Conservation (phyloP, 1,140 invertebrate species). For the Trialeurodes vaporariorum region DNA sequence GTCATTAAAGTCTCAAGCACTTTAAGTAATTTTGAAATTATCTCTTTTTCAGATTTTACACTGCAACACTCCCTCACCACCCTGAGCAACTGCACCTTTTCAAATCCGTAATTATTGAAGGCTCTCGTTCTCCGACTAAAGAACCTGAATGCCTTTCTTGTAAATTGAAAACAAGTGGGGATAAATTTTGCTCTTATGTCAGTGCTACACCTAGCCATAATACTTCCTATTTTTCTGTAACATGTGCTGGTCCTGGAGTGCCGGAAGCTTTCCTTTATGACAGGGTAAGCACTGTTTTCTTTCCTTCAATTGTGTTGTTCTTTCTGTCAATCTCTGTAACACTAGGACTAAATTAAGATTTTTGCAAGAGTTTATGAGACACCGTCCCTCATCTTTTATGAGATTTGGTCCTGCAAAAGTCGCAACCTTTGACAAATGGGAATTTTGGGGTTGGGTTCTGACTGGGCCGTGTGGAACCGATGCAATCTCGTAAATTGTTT, state of each 20-base stretch:
- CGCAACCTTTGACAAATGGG: no score
- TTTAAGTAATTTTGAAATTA: not conserved
- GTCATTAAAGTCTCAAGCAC: no score
- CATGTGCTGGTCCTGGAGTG: conserved; percentile 54
- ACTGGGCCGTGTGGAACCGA: no score
- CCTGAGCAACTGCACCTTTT: conserved; percentile 1
- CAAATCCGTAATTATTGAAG: not conserved
- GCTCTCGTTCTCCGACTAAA: conserved; percentile 6
- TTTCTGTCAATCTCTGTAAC: no score
- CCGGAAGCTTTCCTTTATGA: conserved; percentile 36
- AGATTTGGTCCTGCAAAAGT: no score
- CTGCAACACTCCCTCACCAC: not conserved
- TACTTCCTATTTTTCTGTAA: conserved; percentile 51
- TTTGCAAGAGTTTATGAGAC: no score
- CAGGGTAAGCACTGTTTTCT: conserved; percentile 32
- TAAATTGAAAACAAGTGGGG: conserved; percentile 36
- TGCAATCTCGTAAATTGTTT: no score
- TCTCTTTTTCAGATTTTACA: not conserved
- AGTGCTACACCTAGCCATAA: conserved; percentile 51
- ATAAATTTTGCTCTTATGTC: conserved; percentile 48
- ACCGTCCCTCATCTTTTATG: no score
- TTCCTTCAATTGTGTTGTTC: no score
- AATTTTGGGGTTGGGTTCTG: no score
- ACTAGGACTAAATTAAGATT: no score
- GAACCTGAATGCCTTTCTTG: conserved; percentile 35